Evolutionary conservation across 2,888 invertebrate genomes (phyloP).

Genomic region (Poecilus cupreus): DNA sequence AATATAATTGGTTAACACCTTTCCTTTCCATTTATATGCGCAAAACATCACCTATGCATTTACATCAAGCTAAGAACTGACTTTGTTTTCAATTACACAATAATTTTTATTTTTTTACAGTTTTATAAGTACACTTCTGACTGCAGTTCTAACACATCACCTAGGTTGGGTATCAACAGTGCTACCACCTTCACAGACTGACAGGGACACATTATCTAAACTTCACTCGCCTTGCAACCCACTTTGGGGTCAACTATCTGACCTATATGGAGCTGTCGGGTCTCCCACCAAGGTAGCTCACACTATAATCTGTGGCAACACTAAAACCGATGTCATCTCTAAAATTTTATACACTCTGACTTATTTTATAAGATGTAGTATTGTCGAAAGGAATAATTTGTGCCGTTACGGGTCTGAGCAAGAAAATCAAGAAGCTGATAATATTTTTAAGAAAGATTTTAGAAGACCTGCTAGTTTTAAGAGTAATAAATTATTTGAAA

Average conservation of each 20-base stretch:
- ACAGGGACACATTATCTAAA: slow-evolving; percentile 75
- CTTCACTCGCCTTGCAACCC: slow-evolving; percentile 87
- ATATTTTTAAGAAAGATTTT: slow-evolving; percentile 66
- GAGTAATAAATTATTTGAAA: slow-evolving; percentile 2
- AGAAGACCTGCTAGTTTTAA: slow-evolving; percentile 66
- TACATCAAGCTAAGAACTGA: too few species aligned
- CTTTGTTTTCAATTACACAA: too few species aligned
- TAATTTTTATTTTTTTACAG: slow-evolving; percentile 80
- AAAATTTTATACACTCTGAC: slow-evolving; percentile 86
- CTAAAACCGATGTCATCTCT: slow-evolving; percentile 80
- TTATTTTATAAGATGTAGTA: slow-evolving; percentile 90
- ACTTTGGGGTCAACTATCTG: slow-evolving; percentile 91
- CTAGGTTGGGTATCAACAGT: slow-evolving; percentile 94
- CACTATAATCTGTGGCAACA: slow-evolving; percentile 85
- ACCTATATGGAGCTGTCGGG: slow-evolving; percentile 90
- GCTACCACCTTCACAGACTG: slow-evolving; percentile 68
- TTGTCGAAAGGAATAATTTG: slow-evolving; percentile 76
- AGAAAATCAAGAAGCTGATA: slow-evolving; percentile 69
- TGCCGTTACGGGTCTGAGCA: slow-evolving; percentile 61
- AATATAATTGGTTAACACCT: too few species aligned
- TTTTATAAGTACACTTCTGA: slow-evolving; percentile 91
- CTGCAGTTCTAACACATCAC: slow-evolving; percentile 91
- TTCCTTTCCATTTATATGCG: too few species aligned
- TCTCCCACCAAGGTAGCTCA: slow-evolving; percentile 85
- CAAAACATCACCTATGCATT: too few species aligned